A percentile compares a stretch with the other conserved stretches of the same genome.
These are phyloP conservation scores for Spodoptera litura DNA, from an alignment of 1,140 invertebrate genomes.

Conservation along the genomic window DNA sequence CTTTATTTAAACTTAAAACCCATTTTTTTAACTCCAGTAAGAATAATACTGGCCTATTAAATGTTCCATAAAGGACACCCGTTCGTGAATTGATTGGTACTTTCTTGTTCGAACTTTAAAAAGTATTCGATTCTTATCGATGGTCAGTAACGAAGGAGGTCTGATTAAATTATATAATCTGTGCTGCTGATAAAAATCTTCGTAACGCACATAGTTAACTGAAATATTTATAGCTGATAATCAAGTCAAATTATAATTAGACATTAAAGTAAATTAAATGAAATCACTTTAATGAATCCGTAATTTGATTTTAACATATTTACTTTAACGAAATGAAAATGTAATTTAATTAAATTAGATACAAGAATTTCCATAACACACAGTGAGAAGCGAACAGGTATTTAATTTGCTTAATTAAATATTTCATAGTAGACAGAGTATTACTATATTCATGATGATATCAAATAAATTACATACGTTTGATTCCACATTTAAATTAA, in stretches of 20 bases:
- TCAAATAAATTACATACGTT: no score
- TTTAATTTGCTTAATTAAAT: conserved; percentile 5
- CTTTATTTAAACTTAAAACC: conserved; percentile 12
- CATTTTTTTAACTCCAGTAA: neutral
- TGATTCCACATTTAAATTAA: no score
- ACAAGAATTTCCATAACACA: neutral
- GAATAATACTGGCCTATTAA: conserved; percentile 19
- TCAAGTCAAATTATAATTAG: neutral
- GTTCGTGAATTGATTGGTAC: neutral
- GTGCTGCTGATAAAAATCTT: neutral
- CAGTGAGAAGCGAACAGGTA: neutral
- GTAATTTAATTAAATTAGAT: neutral
- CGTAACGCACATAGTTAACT: neutral
- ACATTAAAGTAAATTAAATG: neutral
- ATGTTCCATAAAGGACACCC: conserved; percentile 4
- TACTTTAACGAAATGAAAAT: conserved; percentile 8
- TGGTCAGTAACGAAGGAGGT: neutral
- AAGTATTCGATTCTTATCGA: conserved; percentile 26
- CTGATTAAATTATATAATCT: conserved; percentile 14
- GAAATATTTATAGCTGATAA: neutral
- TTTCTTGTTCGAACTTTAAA: neutral
- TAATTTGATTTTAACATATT: neutral
- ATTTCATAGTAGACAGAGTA: neutral
- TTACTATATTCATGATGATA: neutral
- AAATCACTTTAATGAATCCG: neutral